These are phyloP conservation scores for Thalassoma bifasciatum DNA, from an alignment of 2,113 vertebrate genomes.

Conservation along the genomic window DNA sequence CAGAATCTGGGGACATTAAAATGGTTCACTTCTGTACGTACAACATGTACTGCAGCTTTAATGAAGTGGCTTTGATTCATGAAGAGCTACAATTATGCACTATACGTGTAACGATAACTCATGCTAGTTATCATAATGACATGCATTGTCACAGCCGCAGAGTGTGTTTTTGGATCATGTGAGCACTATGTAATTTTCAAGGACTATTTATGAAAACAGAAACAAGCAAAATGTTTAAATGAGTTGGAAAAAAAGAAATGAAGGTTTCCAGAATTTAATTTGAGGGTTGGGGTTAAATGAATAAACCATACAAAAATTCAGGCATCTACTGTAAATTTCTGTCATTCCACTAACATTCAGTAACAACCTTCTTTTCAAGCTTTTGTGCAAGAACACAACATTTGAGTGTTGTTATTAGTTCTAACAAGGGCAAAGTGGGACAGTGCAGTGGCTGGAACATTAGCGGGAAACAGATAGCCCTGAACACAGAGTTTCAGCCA, in stretches of 20 bases:
- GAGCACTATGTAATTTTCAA: slow-evolving; percentile 18
- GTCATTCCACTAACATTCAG: neutral
- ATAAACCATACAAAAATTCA: neutral
- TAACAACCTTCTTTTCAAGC: neutral
- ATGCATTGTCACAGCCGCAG: slow-evolving; percentile 43
- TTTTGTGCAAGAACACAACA: slow-evolving; percentile 32
- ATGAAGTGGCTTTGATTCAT: slow-evolving; percentile 22
- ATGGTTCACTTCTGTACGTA: slow-evolving; percentile 25
- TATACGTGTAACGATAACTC: slow-evolving; percentile 5
- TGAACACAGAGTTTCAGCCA: slow-evolving; percentile 47
- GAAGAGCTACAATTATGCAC: slow-evolving; percentile 43
- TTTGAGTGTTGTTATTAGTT: slow-evolving; percentile 24
- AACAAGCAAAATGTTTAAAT: neutral
- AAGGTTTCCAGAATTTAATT: too few relatives aligned
- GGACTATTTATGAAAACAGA: neutral
- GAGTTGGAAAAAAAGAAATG: too few relatives aligned
- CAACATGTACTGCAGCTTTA: slow-evolving; percentile 63
- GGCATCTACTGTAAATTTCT: neutral
- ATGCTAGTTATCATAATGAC: slow-evolving; percentile 38
- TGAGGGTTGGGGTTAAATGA: too few relatives aligned
- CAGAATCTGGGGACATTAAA: slow-evolving; percentile 2
- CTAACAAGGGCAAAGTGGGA: slow-evolving; percentile 30
- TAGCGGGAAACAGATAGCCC: slow-evolving; percentile 14
- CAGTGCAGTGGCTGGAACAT: slow-evolving; percentile 38
- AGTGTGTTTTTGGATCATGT: slow-evolving; percentile 54